Conservation (phyloP, 2,797 vertebrate species). For the Pantherophis vulpinus region DNA sequence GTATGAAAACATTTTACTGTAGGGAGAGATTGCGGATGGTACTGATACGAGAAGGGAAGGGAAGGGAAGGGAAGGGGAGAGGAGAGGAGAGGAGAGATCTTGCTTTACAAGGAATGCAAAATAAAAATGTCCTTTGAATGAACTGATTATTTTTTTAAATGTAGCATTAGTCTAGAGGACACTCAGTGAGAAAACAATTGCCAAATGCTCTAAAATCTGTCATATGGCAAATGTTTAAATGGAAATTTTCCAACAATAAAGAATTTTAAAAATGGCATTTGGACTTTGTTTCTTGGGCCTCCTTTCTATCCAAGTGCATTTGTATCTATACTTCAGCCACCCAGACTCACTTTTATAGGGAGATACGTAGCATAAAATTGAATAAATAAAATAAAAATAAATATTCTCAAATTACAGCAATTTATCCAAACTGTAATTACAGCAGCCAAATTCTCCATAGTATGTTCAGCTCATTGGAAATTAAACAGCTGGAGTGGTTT, state of each 20-base stretch:
- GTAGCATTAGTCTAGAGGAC: neutral
- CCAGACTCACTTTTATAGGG: too few species aligned
- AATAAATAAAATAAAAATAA: too few species aligned
- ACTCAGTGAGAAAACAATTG: neutral
- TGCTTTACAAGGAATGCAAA: neutral
- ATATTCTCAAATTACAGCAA: neutral
- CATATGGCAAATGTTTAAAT: neutral
- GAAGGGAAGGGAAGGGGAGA: conserved; percentile 1
- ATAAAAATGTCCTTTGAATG: conserved; percentile 4
- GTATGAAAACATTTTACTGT: conserved; percentile 50
- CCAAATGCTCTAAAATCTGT: neutral
- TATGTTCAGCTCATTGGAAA: neutral
- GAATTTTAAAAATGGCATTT: neutral
- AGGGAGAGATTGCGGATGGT: conserved; percentile 7
- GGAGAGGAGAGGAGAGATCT: neutral
- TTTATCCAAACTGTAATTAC: neutral
- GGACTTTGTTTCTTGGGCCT: neutral
- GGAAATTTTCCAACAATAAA: neutral
- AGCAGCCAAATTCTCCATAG: neutral
- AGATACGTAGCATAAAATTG: too few species aligned
- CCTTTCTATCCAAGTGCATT: neutral
- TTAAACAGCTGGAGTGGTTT: neutral
- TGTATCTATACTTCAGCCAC: neutral
- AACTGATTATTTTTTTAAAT: neutral
- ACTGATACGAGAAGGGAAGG: conserved; percentile 36